These are phyloP conservation scores for Pachyuromys duprasi DNA, from an alignment of 2,797 vertebrate genomes.

Conservation along the genomic window DNA sequence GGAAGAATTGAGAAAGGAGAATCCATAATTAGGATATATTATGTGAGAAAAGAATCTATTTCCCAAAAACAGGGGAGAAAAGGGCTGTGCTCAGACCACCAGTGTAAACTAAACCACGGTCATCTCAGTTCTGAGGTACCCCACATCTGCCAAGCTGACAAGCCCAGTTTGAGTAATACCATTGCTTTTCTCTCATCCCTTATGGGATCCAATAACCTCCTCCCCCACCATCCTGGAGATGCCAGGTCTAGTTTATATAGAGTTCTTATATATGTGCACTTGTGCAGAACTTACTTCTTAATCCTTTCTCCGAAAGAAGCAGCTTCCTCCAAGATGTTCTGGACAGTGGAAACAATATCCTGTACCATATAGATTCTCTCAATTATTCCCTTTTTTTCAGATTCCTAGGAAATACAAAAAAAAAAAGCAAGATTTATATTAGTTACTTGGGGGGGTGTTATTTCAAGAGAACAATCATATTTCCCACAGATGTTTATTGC, in stretches of 20 bases:
- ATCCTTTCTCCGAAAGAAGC: slow-evolving; percentile 95
- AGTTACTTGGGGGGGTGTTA: neutral
- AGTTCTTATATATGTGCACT: too few species aligned
- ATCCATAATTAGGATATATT: neutral
- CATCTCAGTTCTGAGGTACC: neutral
- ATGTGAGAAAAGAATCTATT: neutral
- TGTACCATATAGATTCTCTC: slow-evolving; percentile 99
- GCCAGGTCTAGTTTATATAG: neutral
- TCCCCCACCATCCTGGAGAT: accelerated
- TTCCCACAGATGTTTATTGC: neutral
- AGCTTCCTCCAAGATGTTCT: slow-evolving; percentile 94
- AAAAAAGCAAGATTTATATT: slow-evolving; percentile 18
- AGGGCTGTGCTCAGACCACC: neutral
- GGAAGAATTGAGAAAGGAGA: neutral
- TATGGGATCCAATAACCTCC: neutral
- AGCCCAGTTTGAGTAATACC: neutral
- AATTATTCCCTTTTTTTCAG: slow-evolving; percentile 95
- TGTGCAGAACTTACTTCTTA: slow-evolving; percentile 94
- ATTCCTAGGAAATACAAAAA: slow-evolving; percentile 90
- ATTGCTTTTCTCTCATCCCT: neutral
- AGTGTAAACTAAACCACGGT: neutral
- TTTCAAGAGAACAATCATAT: neutral
- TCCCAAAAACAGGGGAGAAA: neutral
- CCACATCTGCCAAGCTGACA: neutral
- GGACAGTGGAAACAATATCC: slow-evolving; percentile 95